A percentile compares a stretch with the other conserved stretches of the same genome.
Evolutionary conservation across 2,113 vertebrate genomes (phyloP).

Genomic region (Rissa tridactyla): DNA sequence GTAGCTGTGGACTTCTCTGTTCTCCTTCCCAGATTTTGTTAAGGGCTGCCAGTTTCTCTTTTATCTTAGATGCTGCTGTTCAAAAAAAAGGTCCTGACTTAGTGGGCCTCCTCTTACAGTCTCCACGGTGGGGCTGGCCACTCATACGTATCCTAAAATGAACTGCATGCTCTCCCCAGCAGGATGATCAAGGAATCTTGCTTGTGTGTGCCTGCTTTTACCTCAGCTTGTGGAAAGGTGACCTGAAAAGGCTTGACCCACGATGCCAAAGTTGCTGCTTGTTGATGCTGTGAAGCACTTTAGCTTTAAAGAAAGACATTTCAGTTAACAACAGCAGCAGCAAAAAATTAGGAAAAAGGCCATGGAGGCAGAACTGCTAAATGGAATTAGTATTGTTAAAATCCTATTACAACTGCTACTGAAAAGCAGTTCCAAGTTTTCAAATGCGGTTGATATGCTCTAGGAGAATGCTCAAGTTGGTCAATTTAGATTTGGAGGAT

Average conservation of each 20-base stretch:
- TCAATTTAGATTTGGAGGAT: slow-evolving; percentile 13
- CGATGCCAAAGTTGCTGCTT: neutral
- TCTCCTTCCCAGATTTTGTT: neutral
- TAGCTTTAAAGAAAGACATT: neutral
- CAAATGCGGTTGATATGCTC: neutral
- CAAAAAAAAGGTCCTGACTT: neutral
- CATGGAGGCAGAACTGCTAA: neutral
- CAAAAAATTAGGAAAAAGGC: neutral
- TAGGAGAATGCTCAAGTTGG: neutral
- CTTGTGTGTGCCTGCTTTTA: neutral
- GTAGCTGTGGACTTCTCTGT: neutral
- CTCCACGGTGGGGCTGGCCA: neutral
- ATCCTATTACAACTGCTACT: neutral
- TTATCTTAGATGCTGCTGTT: neutral
- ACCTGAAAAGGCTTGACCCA: neutral
- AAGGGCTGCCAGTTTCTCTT: neutral
- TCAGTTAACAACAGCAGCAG: neutral
- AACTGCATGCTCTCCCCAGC: neutral
- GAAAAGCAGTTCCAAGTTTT: slow-evolving; percentile 1
- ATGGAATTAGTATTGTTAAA: neutral
- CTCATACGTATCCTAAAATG: neutral
- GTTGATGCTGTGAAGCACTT: neutral
- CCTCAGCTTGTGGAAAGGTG: neutral
- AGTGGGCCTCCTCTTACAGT: neutral
- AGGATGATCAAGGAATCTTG: neutral